These are phyloP conservation scores for Neoniphon sammara DNA, from an alignment of 2,797 vertebrate genomes.

Conservation along the genomic window DNA sequence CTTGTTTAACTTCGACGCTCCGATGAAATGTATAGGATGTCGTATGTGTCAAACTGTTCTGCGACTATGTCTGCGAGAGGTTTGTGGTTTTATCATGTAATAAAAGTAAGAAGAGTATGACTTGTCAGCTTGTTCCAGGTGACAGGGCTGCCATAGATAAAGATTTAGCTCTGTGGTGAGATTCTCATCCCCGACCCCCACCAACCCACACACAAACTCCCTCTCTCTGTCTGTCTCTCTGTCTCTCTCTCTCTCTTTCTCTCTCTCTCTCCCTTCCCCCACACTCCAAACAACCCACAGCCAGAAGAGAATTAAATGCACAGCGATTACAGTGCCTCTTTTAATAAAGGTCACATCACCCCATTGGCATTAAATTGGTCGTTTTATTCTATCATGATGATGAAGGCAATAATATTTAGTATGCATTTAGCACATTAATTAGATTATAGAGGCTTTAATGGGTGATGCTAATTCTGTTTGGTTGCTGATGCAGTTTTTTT, in stretches of 20 bases:
- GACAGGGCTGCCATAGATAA: slow-evolving; percentile 56
- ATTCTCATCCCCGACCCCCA: slow-evolving; percentile 24
- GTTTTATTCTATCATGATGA: slow-evolving; percentile 44
- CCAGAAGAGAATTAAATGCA: slow-evolving; percentile 47
- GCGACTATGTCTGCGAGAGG: slow-evolving; percentile 48
- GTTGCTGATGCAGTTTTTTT: slow-evolving; percentile 22
- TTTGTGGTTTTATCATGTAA: slow-evolving; percentile 66
- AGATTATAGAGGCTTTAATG: slow-evolving; percentile 59
- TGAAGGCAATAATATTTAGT: slow-evolving; percentile 53
- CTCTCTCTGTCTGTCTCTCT: not conserved
- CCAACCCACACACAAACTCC: not conserved
- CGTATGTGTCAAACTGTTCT: slow-evolving; percentile 52
- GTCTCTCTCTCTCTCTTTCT: not conserved
- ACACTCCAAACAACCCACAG: slow-evolving; percentile 36
- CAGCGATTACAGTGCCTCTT: slow-evolving; percentile 23
- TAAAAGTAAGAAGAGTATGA: slow-evolving; percentile 61
- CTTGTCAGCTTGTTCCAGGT: slow-evolving; percentile 58
- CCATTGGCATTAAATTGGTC: slow-evolving; percentile 42
- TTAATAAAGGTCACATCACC: slow-evolving; percentile 63
- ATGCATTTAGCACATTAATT: slow-evolving; percentile 58
- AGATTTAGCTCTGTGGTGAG: slow-evolving; percentile 58
- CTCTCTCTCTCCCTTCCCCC: not conserved
- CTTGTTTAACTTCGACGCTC: slow-evolving; percentile 47
- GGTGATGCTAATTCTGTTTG: slow-evolving; percentile 44
- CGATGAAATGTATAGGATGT: slow-evolving; percentile 48